Evolutionary conservation across 2,888 invertebrate genomes (phyloP).

Genomic region (Antheraea assamensis): DNA sequence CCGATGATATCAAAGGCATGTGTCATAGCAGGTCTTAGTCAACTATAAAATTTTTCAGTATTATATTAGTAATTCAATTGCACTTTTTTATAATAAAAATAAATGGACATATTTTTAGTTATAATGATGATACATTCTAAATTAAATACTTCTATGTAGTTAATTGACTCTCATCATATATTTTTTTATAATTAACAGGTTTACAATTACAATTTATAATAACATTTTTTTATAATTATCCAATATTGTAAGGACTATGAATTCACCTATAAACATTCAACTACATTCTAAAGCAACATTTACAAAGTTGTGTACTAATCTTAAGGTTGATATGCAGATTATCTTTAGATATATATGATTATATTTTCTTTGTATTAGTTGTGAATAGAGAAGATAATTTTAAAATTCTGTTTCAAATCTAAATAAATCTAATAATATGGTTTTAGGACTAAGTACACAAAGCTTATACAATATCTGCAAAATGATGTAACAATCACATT

Average conservation of each 20-base stretch:
- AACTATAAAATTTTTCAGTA: not conserved
- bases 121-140: not conserved
- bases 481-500: slow-evolving; percentile 7
- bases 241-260: no score
- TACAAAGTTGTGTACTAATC: no score
- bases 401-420: not conserved
- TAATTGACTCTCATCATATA: not conserved
- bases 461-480: not conserved
- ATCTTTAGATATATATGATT: not conserved
- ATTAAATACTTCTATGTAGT: not conserved
- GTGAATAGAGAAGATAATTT: not conserved
- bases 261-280: no score
- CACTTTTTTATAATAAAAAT: no score
- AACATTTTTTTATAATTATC: no score
- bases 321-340: not conserved
- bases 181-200: not conserved
- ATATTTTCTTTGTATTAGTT: not conserved
- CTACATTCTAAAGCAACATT: no score
- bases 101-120: not conserved
- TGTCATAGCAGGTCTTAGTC: not conserved
- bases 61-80: not conserved
- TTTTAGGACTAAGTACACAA: not conserved
- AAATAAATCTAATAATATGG: not conserved
- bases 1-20: not conserved
- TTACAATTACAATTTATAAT: no score